A percentile compares a stretch with the other conserved stretches of the same genome.
Conservation (phyloP, 2,888 invertebrate genomes). For the Andrena trimmerana region DNA sequence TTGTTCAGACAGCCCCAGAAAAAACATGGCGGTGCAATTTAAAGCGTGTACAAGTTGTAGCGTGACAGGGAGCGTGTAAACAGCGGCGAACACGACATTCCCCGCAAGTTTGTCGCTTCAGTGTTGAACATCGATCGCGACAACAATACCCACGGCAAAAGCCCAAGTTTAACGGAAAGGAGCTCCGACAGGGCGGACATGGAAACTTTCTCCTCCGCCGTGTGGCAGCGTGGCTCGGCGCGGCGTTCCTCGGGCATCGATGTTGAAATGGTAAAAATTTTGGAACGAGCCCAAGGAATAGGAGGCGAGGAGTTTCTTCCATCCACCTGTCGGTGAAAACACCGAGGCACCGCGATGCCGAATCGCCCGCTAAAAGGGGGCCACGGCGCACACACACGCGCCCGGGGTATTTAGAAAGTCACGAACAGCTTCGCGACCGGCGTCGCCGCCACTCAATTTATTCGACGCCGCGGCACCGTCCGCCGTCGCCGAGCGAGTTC, state of each 20-base stretch:
- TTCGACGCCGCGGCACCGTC: constrained; percentile 44
- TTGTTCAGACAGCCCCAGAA: neutral
- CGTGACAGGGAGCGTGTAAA: constrained; percentile 37
- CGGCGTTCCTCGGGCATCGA: constrained; percentile 12
- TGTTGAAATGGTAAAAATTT: neutral
- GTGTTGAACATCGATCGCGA: constrained; percentile 17
- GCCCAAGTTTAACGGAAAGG: neutral
- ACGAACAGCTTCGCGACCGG: constrained; percentile 53
- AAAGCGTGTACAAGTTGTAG: constrained; percentile 20
- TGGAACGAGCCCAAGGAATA: constrained; percentile 43
- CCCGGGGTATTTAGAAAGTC: constrained; percentile 70
- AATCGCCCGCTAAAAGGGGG: constrained; percentile 43
- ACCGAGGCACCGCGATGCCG: neutral
- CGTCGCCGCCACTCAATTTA: constrained; percentile 66
- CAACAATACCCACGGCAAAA: neutral
- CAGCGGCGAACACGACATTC: neutral
- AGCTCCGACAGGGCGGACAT: neutral
- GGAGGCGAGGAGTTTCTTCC: constrained; percentile 19
- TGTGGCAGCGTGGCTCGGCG: neutral
- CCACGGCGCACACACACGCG: constrained; percentile 29
- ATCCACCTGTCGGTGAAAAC: constrained; percentile 48
- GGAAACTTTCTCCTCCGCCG: neutral
- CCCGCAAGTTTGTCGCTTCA: neutral
- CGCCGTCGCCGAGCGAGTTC: constrained; percentile 65
- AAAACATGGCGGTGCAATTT: neutral